These are phyloP conservation scores for Spodoptera littoralis DNA, from an alignment of 2,888 invertebrate species.

Conservation along the genomic window DNA sequence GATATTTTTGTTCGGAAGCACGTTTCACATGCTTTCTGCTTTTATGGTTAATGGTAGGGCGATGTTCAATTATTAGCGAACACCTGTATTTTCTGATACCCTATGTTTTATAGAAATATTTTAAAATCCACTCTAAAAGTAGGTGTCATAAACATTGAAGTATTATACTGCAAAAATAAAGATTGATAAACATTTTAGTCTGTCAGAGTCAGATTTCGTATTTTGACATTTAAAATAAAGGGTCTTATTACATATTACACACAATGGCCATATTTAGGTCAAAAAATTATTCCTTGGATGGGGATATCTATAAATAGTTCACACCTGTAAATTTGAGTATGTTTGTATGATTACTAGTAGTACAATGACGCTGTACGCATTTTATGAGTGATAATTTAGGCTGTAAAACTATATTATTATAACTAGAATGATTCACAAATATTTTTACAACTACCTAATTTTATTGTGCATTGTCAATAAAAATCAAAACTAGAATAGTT, in stretches of 20 bases:
- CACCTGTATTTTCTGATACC: conserved; percentile 34
- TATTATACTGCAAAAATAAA: background rate
- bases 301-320: conserved; percentile 37
- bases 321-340: conserved; percentile 25
- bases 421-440: too few species aligned
- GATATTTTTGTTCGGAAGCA: conserved; percentile 84
- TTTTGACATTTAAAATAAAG: conserved; percentile 16
- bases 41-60: conserved; percentile 75
- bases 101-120: conserved; percentile 14
- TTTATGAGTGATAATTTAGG: too few species aligned
- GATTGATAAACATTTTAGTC: conserved; percentile 26
- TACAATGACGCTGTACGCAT: too few species aligned
- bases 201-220: conserved; percentile 44
- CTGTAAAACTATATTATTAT: too few species aligned
- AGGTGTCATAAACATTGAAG: too few species aligned
- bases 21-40: conserved; percentile 79
- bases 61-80: conserved; percentile 55
- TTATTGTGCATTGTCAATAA: background rate
- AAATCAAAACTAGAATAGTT: background rate
- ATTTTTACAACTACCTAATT: too few species aligned
- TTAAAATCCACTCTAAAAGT: too few species aligned
- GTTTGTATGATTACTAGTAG: background rate
- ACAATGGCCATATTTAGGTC: conserved; percentile 21
- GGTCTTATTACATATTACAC: conserved; percentile 1
- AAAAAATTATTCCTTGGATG: conserved; percentile 34